Evolutionary conservation across 2,113 vertebrate genomes (phyloP).

Genomic region (Barnardius zonarius): DNA sequence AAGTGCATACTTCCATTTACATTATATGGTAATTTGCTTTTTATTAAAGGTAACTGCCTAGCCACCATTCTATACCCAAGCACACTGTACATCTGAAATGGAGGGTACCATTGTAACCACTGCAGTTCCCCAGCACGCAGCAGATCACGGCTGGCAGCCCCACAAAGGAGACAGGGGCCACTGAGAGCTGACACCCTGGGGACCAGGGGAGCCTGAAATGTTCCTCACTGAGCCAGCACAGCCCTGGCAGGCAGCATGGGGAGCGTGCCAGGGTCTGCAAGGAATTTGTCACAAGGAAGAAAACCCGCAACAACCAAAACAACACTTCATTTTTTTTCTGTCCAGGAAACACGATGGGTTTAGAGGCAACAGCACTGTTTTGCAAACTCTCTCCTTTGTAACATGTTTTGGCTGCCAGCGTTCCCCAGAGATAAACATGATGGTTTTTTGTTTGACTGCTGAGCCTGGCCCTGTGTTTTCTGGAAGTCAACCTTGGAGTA

Average conservation of each 20-base stretch:
- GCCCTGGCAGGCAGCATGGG: background rate
- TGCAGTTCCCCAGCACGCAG: background rate
- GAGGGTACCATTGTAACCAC: rapidly evolving
- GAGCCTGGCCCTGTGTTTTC: background rate
- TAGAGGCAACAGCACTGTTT: conserved; percentile 2
- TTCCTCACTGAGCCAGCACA: background rate
- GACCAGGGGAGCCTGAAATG: background rate
- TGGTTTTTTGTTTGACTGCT: background rate
- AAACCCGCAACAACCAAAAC: background rate
- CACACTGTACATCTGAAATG: background rate
- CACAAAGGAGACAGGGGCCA: background rate
- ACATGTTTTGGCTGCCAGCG: background rate
- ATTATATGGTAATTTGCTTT: background rate
- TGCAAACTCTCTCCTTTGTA: conserved; percentile 7
- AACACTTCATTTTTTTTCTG: background rate
- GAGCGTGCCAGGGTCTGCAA: background rate
- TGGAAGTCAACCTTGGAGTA: background rate
- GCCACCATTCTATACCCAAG: background rate
- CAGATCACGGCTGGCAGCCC: background rate
- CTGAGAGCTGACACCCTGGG: background rate
- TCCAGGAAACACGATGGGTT: conserved; percentile 10
- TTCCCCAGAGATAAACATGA: background rate
- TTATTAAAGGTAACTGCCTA: background rate
- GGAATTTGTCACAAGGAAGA: conserved; percentile 5
- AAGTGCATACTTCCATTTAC: background rate